These are phyloP conservation scores for Chrysotoxum bicinctum DNA, from an alignment of 2,888 invertebrate species.

Conservation along the genomic window DNA sequence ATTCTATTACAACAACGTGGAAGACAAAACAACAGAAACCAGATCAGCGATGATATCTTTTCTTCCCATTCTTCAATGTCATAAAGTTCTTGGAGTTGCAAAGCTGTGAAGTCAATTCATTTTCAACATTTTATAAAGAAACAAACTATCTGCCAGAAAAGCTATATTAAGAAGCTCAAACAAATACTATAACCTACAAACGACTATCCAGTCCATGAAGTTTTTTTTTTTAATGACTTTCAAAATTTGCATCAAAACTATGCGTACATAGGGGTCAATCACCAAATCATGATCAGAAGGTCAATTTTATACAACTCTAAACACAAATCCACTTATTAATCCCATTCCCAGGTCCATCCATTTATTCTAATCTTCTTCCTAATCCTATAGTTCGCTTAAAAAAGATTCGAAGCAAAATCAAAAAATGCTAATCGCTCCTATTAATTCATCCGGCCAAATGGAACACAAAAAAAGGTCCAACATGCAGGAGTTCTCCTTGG, in stretches of 20 bases:
- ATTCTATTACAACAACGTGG: too few relatives aligned
- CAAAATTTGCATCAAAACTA: background rate
- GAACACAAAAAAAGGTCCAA: conserved; percentile 35
- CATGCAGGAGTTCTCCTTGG: conserved; percentile 6
- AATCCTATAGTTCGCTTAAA: background rate
- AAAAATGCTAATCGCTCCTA: conserved; percentile 68
- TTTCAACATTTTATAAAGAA: too few relatives aligned
- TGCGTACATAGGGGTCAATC: conserved; percentile 31
- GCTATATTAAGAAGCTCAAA: too few relatives aligned
- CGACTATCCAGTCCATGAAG: too few relatives aligned
- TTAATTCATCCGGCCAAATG: conserved; percentile 69
- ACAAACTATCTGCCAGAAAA: too few relatives aligned
- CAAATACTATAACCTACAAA: too few relatives aligned
- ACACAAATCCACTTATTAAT: conserved; percentile 13
- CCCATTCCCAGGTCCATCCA: conserved; percentile 50
- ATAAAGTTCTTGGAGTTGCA: too few relatives aligned
- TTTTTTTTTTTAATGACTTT: background rate
- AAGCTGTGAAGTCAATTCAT: too few relatives aligned
- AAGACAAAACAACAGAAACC: too few relatives aligned
- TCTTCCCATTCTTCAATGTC: too few relatives aligned
- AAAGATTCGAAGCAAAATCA: conserved; percentile 27
- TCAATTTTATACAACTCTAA: conserved; percentile 7
- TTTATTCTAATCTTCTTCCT: conserved; percentile 54
- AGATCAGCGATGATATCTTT: too few relatives aligned
- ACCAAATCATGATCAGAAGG: conserved; percentile 52